A percentile compares a stretch with the other conserved stretches of the same genome.
Evolutionary conservation across 2,113 vertebrate species (phyloP).

Genomic region (Albula goreensis): DNA sequence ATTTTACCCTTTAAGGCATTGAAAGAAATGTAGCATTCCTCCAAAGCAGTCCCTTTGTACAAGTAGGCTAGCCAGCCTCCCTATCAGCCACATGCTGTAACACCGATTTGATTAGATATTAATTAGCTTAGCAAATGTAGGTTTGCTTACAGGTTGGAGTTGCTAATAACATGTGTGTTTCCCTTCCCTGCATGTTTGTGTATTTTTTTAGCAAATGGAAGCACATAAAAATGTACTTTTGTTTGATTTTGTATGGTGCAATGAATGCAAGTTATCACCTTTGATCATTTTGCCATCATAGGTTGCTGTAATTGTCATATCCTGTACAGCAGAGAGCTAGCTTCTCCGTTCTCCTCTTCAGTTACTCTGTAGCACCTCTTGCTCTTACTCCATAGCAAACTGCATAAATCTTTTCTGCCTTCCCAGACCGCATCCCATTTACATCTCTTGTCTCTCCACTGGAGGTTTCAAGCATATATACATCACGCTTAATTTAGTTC

Average conservation of each 20-base stretch:
- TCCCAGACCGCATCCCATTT: constrained; percentile 35
- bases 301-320: constrained; percentile 27
- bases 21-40: neutral
- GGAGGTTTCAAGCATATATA: constrained; percentile 33
- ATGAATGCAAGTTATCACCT: neutral
- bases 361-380: constrained; percentile 39
- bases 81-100: no score
- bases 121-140: no score
- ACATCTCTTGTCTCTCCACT: constrained; percentile 37
- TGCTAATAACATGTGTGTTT: neutral
- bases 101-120: no score
- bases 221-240: neutral
- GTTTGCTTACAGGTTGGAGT: no score
- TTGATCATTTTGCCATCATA: constrained; percentile 1
- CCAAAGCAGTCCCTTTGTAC: neutral
- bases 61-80: no score
- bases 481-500: constrained; percentile 6
- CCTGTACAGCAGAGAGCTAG: constrained; percentile 35
- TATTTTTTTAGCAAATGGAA: neutral
- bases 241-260: neutral
- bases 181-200: neutral
- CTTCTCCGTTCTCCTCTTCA: constrained; percentile 45
- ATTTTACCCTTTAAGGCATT: neutral
- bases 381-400: constrained; percentile 40
- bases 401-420: constrained; percentile 41